Base-by-base conservation (phyloP, 1,140 invertebrate genomes). In the Pteromalus puparum region DNA sequence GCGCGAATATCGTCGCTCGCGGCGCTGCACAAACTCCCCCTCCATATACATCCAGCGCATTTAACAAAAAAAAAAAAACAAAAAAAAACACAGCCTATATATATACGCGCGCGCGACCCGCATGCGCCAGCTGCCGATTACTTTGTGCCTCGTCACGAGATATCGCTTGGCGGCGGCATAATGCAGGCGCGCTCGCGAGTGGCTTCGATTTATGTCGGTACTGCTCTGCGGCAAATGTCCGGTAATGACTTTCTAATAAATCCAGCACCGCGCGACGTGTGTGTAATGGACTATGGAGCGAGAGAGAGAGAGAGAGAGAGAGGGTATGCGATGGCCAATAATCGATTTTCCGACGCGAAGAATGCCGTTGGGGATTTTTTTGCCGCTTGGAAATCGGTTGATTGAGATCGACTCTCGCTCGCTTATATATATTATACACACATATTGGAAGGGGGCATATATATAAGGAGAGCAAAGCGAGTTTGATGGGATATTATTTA, bases 101-200 rank as follows among this genome's bases (percentile, higher is more conserved):
- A 28, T 30, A 30, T 18, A 42, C 2, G 15, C 34, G 21, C n/a
- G 30, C 38, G 7, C 12, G n/a, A 30, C 75, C 65, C 82, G 75
- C 81, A 76, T 83, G 86, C 87, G 83, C 87, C 90, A 90, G 87
- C 89, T 88, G 88, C 81, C 83, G 38, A 13, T 79, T 83, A 68
- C 78, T 70, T 70, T 89, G 72, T 89, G 90, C 90, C 72, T 70
- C 85, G 89, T 90, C 90, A 91, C 88, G 87, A 83, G 87, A 90
- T 88, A 82, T 68, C 80, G 68, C 68, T 65, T 12, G 61, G 24
- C 74, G n/a, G 24, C 12, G 53, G 28, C 67, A 70, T 70, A 70
- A 70, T 70, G 18, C 48, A 79, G n/a, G 61, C 46, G 61, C 26
- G 38, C 9, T 77, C 5, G 72, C 67, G 74, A 84, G 75, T 81